Conservation (phyloP, 2,797 vertebrate species). For the Oreochromis mossambicus region DNA sequence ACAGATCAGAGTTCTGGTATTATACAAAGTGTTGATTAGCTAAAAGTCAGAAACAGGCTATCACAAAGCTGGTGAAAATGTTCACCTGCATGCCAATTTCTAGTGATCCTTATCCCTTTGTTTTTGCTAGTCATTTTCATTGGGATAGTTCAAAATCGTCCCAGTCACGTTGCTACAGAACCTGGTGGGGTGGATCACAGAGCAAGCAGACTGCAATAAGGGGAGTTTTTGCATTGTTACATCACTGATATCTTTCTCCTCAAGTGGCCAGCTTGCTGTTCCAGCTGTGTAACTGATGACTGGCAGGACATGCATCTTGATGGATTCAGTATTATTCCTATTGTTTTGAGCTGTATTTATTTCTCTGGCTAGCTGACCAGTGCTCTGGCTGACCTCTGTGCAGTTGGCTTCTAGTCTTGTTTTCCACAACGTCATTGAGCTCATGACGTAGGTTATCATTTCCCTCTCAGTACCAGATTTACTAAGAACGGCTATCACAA, state of each 20-base stretch:
- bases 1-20: background rate
- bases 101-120: background rate
- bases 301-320: background rate
- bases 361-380: background rate
- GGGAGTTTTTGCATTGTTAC: background rate
- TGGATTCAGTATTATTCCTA: background rate
- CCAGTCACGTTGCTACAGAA: background rate
- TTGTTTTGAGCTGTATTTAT: background rate
- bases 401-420: background rate
- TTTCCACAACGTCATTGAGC: background rate
- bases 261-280: background rate
- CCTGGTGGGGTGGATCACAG: background rate
- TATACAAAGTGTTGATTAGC: background rate
- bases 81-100: background rate
- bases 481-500: background rate
- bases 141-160: background rate
- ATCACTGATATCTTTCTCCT: background rate
- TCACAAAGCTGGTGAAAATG: background rate
- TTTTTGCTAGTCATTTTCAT: background rate
- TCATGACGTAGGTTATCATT: background rate
- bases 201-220: background rate
- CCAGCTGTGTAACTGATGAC: background rate
- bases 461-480: background rate
- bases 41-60: background rate
- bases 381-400: background rate